These are phyloP conservation scores for Fabriciana adippe DNA, from an alignment of 2,888 invertebrate genomes.

Conservation along the genomic window DNA sequence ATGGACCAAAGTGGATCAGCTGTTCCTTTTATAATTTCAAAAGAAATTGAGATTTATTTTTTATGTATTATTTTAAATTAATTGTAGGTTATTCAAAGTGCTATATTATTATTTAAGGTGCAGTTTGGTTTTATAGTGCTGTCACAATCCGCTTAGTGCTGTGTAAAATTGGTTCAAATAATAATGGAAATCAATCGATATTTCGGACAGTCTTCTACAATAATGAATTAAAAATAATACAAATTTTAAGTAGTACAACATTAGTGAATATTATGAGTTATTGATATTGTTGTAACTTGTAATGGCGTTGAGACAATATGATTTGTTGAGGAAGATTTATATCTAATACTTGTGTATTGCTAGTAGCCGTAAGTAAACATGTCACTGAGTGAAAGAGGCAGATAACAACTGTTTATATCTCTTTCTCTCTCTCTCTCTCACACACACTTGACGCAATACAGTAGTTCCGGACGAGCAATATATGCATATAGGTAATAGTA, in stretches of 20 bases:
- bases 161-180: not conserved
- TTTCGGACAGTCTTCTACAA: slow-evolving; percentile 18
- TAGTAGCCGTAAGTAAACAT: too few species aligned
- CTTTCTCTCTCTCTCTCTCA: too few species aligned
- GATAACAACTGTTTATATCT: too few species aligned
- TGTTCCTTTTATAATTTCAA: slow-evolving; percentile 3
- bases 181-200: slow-evolving; percentile 3
- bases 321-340: too few species aligned
- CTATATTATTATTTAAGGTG: slow-evolving; percentile 1
- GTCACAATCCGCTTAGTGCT: not conserved
- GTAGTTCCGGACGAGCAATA: too few species aligned
- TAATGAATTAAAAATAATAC: not conserved
- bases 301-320: too few species aligned
- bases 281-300: too few species aligned
- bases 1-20: not conserved
- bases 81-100: slow-evolving; percentile 6
- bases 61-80: slow-evolving; percentile 2
- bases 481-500: too few species aligned
- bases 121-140: not conserved
- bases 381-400: too few species aligned
- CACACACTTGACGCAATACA: too few species aligned
- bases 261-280: too few species aligned
- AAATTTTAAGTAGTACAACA: not conserved
- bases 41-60: slow-evolving; percentile 14
- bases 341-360: too few species aligned